Evolutionary conservation across 2,888 invertebrate genomes (phyloP).

Genomic region (Andrena minutula): DNA sequence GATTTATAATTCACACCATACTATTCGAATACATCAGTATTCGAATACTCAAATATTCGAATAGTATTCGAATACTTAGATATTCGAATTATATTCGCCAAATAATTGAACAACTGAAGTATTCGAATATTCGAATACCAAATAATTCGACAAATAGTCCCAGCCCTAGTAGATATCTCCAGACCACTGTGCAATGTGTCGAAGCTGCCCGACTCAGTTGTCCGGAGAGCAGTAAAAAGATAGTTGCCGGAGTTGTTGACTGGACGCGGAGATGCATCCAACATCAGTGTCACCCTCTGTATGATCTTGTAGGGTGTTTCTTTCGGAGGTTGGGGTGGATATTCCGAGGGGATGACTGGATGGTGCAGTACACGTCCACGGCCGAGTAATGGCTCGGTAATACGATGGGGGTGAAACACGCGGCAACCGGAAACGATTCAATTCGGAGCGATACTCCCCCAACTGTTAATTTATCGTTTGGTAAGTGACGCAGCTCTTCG

Average conservation of each 20-base stretch:
- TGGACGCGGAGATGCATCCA: background rate
- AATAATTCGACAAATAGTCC: no score
- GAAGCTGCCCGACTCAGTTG: no score
- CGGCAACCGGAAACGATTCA: slow-evolving; percentile 83
- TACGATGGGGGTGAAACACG: slow-evolving; percentile 78
- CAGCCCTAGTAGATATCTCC: no score
- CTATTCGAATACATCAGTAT: no score
- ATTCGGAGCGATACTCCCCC: slow-evolving; percentile 73
- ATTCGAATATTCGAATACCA: no score
- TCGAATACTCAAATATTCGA: no score
- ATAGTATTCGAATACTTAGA: no score
- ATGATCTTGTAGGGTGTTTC: slow-evolving; percentile 38
- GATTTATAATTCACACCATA: no score
- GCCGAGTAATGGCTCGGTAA: slow-evolving; percentile 82
- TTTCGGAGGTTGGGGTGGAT: slow-evolving; percentile 45
- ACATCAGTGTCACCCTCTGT: slow-evolving; percentile 4
- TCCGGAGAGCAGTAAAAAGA: background rate
- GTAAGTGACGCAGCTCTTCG: slow-evolving; percentile 78
- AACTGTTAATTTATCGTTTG: slow-evolving; percentile 82
- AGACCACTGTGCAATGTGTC: no score
- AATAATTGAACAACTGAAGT: no score
- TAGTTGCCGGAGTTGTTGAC: background rate
- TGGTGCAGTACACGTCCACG: slow-evolving; percentile 58
- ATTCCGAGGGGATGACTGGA: slow-evolving; percentile 58
- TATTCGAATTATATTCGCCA: no score